Evolutionary conservation across 2,113 vertebrate species (phyloP).

Genomic region (Grallaria varia): DNA sequence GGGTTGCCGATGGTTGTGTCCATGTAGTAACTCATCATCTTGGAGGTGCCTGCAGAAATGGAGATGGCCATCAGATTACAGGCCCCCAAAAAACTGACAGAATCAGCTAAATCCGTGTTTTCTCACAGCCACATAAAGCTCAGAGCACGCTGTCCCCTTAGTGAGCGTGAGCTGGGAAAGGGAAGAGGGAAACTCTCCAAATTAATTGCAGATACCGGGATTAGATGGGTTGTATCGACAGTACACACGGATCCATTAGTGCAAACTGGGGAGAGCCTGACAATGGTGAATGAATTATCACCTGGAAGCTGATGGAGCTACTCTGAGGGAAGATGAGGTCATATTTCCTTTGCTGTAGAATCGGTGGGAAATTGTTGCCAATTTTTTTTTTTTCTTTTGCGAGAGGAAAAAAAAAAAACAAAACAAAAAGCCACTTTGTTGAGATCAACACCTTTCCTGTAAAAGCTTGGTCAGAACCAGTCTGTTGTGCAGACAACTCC

Average conservation of each 20-base stretch:
- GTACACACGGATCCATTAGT: not conserved
- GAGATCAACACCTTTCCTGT: slow-evolving; percentile 52
- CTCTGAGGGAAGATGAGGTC: slow-evolving; percentile 37
- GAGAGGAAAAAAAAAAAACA: not conserved
- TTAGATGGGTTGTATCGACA: not conserved
- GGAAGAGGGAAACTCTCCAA: not conserved
- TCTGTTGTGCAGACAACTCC: not conserved
- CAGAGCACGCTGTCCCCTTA: not conserved
- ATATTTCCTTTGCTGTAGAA: slow-evolving; percentile 35
- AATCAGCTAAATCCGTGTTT: not conserved
- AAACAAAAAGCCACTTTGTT: not conserved
- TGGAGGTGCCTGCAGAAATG: slow-evolving; percentile 47
- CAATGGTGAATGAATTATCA: slow-evolving; percentile 52
- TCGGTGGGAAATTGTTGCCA: not conserved
- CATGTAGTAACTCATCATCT: slow-evolving; percentile 90
- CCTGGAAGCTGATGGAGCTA: slow-evolving; percentile 37
- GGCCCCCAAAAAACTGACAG: not conserved
- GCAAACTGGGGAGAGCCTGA: not conserved
- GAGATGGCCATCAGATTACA: not conserved
- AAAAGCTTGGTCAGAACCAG: not conserved
- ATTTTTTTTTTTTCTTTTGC: not conserved
- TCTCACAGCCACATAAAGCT: not conserved
- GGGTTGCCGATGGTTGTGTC: slow-evolving; percentile 78
- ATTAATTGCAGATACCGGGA: not conserved
- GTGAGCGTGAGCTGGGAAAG: not conserved